Base-by-base conservation (phyloP, 2,888 invertebrate genomes). In the Linyphia triangularis region DNA sequence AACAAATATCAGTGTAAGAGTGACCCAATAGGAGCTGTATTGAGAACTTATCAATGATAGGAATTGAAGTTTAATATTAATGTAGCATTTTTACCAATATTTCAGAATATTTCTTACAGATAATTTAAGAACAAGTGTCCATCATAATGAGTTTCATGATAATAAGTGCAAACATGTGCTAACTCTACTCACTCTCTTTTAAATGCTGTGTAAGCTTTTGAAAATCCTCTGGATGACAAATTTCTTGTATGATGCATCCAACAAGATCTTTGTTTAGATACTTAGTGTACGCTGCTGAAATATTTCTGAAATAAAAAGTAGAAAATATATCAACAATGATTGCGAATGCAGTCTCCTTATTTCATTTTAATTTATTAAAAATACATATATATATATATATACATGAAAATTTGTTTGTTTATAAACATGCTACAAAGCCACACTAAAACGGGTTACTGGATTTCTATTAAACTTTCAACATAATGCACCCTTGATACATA, bases 221-320 rank as follows among this genome's bases (percentile, higher is more conserved):
- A 92, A 96, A 94, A 94, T 98, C 98, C 93, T 95, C 95, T 91
- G 95, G 95, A 93, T 97, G 96, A 93, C 97, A 96, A 92, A 97
- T 94, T 92, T 98, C 97, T 93, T 96, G 95, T 93, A 98, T 95
- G 91, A 95, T 94, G 91, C 95, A 95, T 91, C 96, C 96, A 92
- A 94, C 92, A 92, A 95, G 92, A 90, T 93, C 93, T 93, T 94
- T 90, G 61, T 90, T 90, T 26, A 90, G 63, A 79, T 89, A 90
- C 51, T 90, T 89, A 69, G 81, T 85, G 37, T 89, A 89, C n/a
- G 81, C 82, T 26, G 90, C 61, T 19, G 90, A 88, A n/a, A 91
- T 75, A 13, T 88, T 88, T 67, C 89, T 89, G 33, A 67, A 90
- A 75, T 30, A 51, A 5, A 13, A 51, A 51, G 33, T 7, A 69